phyloP scores from a whole-genome alignment of 2,888 invertebrate species.

The Chesias legatella region DNA sequence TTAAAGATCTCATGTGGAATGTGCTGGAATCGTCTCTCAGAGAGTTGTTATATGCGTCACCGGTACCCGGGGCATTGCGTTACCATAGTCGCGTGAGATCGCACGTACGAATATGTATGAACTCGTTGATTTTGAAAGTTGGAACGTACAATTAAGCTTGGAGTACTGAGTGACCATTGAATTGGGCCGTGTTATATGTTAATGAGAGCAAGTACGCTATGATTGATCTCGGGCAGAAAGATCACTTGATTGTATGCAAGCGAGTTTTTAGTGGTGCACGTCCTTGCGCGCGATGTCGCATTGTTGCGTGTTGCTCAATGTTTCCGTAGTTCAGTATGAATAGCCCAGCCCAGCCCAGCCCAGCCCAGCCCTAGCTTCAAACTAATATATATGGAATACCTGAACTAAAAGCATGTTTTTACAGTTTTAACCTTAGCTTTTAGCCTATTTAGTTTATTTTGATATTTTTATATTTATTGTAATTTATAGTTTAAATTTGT shows the following conservation, averaged over 20 bases:
- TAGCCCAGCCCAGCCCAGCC: too few relatives aligned
- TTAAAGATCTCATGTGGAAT: conserved; percentile 61
- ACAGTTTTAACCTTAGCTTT: too few relatives aligned
- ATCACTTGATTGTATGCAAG: conserved; percentile 58
- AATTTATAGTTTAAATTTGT: too few relatives aligned
- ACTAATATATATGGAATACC: too few relatives aligned
- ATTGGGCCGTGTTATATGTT: conserved; percentile 43
- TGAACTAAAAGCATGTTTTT: too few relatives aligned
- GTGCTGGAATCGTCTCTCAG: conserved; percentile 46
- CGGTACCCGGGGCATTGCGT: conserved; percentile 49
- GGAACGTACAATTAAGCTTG: conserved; percentile 31
- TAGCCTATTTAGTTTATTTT: too few relatives aligned
- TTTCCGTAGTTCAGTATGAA: conserved; percentile 12
- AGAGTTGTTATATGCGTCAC: conserved; percentile 59
- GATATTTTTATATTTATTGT: too few relatives aligned
- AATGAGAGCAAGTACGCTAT: conserved; percentile 50
- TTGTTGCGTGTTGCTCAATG: conserved; percentile 28
- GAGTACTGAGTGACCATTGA: conserved; percentile 27
- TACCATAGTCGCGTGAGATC: conserved; percentile 33
- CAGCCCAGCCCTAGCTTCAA: too few relatives aligned
- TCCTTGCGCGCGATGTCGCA: conserved; percentile 42
- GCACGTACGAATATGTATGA: conserved; percentile 33
- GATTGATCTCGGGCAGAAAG: conserved; percentile 60
- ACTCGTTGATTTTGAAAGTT: conserved; percentile 45
- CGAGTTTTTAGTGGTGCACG: conserved; percentile 48